These are phyloP conservation scores for Petaurus breviceps DNA, from an alignment of 2,113 vertebrate species.

Conservation along the genomic window DNA sequence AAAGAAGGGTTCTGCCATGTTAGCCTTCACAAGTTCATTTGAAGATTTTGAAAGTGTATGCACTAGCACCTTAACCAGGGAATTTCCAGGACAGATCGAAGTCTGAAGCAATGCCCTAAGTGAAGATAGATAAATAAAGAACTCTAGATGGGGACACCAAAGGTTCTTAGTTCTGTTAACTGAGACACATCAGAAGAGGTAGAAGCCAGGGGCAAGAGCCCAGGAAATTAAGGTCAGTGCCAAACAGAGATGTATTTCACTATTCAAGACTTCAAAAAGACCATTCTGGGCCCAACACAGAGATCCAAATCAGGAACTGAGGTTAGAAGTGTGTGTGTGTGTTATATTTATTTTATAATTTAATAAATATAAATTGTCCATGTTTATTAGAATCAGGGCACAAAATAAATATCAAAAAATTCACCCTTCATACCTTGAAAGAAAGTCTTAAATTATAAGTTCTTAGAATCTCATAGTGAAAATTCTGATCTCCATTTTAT, in stretches of 20 bases:
- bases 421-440: background rate
- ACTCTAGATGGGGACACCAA: background rate
- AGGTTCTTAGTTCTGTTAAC: background rate
- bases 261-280: background rate
- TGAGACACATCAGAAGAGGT: background rate
- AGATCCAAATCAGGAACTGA: background rate
- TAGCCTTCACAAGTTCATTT: background rate
- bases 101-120: background rate
- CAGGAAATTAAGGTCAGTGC: background rate
- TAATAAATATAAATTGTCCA: no score
- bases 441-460: background rate
- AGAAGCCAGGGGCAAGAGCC: background rate
- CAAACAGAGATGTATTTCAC: background rate
- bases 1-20: background rate
- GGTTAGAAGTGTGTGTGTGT: no score
- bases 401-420: background rate
- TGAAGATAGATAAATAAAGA: background rate
- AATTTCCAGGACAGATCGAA: background rate
- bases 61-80: background rate
- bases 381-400: background rate
- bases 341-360: no score
- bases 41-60: background rate
- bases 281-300: background rate
- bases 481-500: background rate
- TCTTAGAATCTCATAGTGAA: background rate